A percentile compares a stretch with the other conserved stretches of the same genome.
Conservation (phyloP, 2,113 vertebrate genomes). For the Aythya baeri region DNA sequence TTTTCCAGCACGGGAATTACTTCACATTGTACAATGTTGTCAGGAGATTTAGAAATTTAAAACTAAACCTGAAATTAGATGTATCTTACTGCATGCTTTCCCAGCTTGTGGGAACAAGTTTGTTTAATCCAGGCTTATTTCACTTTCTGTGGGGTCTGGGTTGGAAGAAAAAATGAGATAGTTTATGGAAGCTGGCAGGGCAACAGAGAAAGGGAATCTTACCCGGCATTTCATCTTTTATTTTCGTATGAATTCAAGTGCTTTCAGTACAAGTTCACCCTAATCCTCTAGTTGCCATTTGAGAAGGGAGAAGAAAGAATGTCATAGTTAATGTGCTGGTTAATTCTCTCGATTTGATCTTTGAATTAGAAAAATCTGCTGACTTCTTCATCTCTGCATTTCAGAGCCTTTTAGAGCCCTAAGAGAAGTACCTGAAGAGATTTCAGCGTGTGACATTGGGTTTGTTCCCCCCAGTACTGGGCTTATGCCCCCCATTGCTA, state of each 20-base stretch:
- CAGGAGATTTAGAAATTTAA: background rate
- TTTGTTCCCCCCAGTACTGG: background rate
- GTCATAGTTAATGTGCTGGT: background rate
- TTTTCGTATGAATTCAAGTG: background rate
- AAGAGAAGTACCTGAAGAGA: background rate
- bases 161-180: background rate
- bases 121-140: background rate
- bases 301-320: background rate
- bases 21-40: background rate
- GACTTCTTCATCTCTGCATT: background rate
- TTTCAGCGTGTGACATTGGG: background rate
- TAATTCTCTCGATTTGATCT: background rate
- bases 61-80: background rate
- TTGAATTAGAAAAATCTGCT: background rate
- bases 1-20: conserved; percentile 11
- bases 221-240: background rate
- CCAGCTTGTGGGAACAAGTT: background rate
- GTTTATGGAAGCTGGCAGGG: background rate
- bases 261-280: background rate
- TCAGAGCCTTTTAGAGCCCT: background rate
- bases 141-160: background rate
- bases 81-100: background rate
- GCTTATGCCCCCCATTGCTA: background rate
- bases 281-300: background rate
- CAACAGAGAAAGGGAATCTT: background rate